phyloP scores from a whole-genome alignment of 1,140 invertebrate genomes.

The Neodiprion fabricii region DNA sequence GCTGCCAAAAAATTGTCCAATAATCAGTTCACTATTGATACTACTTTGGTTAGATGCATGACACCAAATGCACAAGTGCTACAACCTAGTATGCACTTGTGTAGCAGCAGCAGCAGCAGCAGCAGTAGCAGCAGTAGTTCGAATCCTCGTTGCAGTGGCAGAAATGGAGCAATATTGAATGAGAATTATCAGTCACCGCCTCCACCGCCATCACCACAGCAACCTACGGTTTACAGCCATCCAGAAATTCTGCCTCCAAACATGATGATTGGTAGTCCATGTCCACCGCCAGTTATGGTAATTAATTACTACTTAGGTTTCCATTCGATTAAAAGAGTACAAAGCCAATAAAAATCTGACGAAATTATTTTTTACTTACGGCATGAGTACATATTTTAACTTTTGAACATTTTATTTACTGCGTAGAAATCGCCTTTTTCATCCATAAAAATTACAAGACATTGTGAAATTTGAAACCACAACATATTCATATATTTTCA shows the following conservation, averaged over 20 bases:
- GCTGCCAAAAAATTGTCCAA: not conserved
- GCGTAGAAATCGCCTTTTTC: too few relatives aligned
- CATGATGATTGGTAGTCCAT: constrained; percentile 29
- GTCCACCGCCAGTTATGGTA: constrained; percentile 44
- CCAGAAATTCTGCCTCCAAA: constrained; percentile 47
- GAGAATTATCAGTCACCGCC: constrained; percentile 38
- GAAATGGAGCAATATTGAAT: constrained; percentile 27
- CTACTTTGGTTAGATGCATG: constrained; percentile 34
- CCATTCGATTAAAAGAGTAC: not conserved
- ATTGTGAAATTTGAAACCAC: not conserved
- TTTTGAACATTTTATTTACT: too few relatives aligned
- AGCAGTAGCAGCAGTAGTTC: constrained; percentile 21
- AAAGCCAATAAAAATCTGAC: too few relatives aligned
- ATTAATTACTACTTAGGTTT: constrained; percentile 15
- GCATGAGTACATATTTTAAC: too few relatives aligned
- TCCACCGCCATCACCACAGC: constrained; percentile 50
- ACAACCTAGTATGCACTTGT: constrained; percentile 31
- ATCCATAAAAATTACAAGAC: too few relatives aligned
- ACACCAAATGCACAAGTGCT: constrained; percentile 40
- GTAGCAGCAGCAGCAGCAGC: constrained; percentile 1
- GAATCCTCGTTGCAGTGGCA: constrained; percentile 35
- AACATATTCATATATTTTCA: constrained; percentile 14
- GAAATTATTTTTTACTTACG: too few relatives aligned
- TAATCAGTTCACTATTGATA: constrained; percentile 13
- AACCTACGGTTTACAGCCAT: constrained; percentile 61